Evolutionary conservation across 2,113 vertebrate species (phyloP), one percentile per base, ranked within the genome.

Genomic region (Ochotona curzoniae): DNA sequence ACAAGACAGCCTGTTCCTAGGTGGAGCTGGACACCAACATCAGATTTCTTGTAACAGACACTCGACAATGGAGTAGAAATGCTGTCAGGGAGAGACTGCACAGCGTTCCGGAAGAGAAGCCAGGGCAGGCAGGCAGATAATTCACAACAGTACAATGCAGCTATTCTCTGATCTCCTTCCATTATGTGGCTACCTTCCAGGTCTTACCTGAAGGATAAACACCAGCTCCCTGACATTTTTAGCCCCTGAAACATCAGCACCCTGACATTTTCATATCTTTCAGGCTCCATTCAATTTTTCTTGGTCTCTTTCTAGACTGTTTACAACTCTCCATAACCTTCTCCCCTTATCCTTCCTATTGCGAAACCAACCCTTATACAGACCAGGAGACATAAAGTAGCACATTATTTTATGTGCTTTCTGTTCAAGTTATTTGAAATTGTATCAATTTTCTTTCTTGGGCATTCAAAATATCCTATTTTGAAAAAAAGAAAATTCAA

Each of bases 381-480:
- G 76, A 71, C 74, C 4, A 82, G 13, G 91, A 93, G 83, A 83
- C 25, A 70, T 0, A 12, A 35, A 83, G 74, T 51, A 61, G 61
- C 60, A 1, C 21, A 12, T 7, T 49, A 14, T 30, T 69, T 69
- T 25, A 32, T 26, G 7, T 1, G 81, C 28, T 67, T 44, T 61
- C 60, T 38, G 4, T 93, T 61, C 76, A 90, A 94, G 69, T 25
- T 5, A 7, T 94, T 90, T 64, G 44, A 84, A 57, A 71, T 71
- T 57, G 57, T 66, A 35, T 25, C 13, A 88, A 26, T 87, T 83
- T 76, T 84, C 71, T 82, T 89, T 25, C 44, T 30, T 66, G 21
- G 2, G 11, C 63, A 35, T 91, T 95, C 70, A 83, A 82, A 89
- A 84, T 9, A 78, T 73, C 78, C n/a, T 54, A 20, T 61, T 71